Evolutionary conservation across 2,113 vertebrate species (phyloP), one percentile per base, ranked within the genome.

Genomic region (Peromyscus californicus): DNA sequence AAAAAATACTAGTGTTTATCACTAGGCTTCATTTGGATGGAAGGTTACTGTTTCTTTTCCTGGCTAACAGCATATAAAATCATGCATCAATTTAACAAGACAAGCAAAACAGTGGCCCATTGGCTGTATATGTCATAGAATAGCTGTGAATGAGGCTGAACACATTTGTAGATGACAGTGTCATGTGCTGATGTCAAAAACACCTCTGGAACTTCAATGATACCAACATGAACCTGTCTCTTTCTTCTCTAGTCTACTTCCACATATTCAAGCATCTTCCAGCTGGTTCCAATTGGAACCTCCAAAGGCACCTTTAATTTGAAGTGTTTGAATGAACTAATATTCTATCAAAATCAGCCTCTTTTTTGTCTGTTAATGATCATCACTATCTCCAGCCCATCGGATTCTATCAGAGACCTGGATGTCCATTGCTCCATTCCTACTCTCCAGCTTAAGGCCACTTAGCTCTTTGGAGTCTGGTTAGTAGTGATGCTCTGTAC

Each of bases 41-140:
- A n/a, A 57, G 61, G 0, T 84, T 2, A 42, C 42, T 67, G 16
- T 57, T 84, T 31, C 72, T 2, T 9, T 75, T 80, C 57, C 39
- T 93, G 22, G 16, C 19, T 69, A 95, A 89, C 15, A 84, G 87
- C 29, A 42, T 70, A 78, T 3, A 84, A 96, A 93, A 74, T 33
- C 21, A 51, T 63, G 45, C 19, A 1, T 85, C 13, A 51, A 2
- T 36, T 91, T 74, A 91, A 93, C 78, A 74, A 86, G 39, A 15
- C 61, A 86, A 33, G 31, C 17, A 19, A 63, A 86, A 22, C 16
- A 45, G 8, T 21, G 61, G 15, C 24, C 83, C 24, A 21, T 63
- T 26, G 13, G 26, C 59, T 33, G 1, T 1, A 9, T 21, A 42
- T 65, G 42, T 36, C 63, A 17, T 65, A 48, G 31, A 42, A 31